Evolutionary conservation across 2,113 vertebrate genomes (phyloP), one percentile per base, ranked within the genome.

Genomic region (Xenopus borealis): DNA sequence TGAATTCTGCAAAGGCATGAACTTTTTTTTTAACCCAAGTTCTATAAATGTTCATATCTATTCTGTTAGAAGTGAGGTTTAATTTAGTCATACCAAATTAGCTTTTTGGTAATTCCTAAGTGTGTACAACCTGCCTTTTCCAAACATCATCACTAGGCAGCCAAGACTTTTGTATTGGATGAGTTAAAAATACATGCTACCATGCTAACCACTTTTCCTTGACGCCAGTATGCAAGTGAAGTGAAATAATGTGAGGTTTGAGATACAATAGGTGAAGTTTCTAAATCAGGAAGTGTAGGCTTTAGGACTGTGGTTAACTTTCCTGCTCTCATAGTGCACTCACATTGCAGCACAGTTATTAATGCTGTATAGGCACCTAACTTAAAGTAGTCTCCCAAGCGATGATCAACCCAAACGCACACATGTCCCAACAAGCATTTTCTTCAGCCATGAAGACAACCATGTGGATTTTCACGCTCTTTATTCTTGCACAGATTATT

Each of bases 401-500:
- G 67, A 91, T 92, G 90, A 89, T 88, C 1, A 89, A 91, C 79
- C 71, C 87, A 3, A 89, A 89, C 74, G 81, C 82, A 61, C 59
- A 88, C 13, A 30, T 33, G 0, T 79, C 79, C 40, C 46, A 75
- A 69, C 72, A 73, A 69, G 79, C 76, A 44, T 78, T 78, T 0
- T 73, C 86, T 0, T 1, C 71, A 53, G 53, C 58, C 7, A 92
- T 88, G 91, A 95, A 91, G 68, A 78, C 87, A 33, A 80, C 94
- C 45, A 66, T 96, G 79, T 88, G 84, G 61, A 91, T 96, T 78
- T 78, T 97, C 50, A 65, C 86, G 9, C 40, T 81, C 44, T 86
- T 94, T 44, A 82, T 92, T 50, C 68, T 92, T 58, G 88, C 89
- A 5, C 93, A 97, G 66, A 86, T 90, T 23, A 79, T 96, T 17